phyloP scores from a whole-genome alignment of 2,113 vertebrate genomes.

The Scomber japonicus region DNA sequence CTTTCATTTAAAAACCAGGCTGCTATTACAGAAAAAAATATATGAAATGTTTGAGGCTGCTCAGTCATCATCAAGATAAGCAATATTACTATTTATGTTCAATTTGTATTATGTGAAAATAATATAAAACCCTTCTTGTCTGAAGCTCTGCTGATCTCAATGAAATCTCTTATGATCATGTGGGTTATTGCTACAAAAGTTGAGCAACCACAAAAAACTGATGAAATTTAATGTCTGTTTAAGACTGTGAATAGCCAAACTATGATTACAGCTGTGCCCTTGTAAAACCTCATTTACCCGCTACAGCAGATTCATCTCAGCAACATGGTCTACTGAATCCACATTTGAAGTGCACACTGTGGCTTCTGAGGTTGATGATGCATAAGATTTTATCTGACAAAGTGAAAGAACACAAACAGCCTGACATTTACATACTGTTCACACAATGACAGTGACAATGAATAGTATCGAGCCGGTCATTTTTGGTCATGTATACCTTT shows the following conservation, averaged over 20 bases:
- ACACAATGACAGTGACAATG: too few relatives aligned
- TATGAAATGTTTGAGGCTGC: neutral
- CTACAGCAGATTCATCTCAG: too few relatives aligned
- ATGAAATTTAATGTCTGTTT: constrained; percentile 5
- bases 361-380: neutral
- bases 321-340: neutral
- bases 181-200: neutral
- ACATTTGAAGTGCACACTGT: neutral
- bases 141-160: constrained; percentile 15
- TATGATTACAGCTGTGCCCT: neutral
- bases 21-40: neutral
- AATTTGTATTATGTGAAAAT: neutral
- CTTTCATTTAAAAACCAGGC: neutral
- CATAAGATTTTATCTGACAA: neutral
- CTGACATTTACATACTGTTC: too few relatives aligned
- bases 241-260: neutral
- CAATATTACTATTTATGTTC: neutral
- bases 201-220: neutral
- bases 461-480: too few relatives aligned
- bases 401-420: neutral
- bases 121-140: neutral
- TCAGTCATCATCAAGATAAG: neutral
- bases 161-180: constrained; percentile 12
- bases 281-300: neutral
- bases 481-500: too few relatives aligned